Evolutionary conservation across 2,113 vertebrate species (phyloP).

Genomic region (Chamaea fasciata): DNA sequence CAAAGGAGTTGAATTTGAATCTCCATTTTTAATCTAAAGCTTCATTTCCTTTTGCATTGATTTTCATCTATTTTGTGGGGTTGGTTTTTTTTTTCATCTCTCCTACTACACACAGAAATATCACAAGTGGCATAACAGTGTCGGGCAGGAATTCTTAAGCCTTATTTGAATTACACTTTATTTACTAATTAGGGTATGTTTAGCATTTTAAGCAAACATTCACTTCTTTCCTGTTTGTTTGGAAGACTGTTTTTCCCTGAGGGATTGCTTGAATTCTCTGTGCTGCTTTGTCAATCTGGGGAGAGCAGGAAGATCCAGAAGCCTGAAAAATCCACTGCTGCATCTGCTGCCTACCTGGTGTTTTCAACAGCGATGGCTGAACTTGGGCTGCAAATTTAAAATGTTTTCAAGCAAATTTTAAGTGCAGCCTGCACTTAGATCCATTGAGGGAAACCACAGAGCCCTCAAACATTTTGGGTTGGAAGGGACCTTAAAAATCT

Average conservation of each 20-base stretch:
- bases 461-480: not conserved
- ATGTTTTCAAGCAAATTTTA: not conserved
- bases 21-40: not conserved
- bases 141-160: not conserved
- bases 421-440: not conserved
- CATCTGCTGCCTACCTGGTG: not conserved
- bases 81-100: not conserved
- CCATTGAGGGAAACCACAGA: not conserved
- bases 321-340: not conserved
- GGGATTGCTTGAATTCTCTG: not conserved
- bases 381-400: not conserved
- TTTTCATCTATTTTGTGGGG: not conserved
- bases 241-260: not conserved
- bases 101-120: not conserved
- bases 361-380: accelerated
- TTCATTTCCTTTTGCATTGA: not conserved
- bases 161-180: not conserved
- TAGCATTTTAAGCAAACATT: not conserved
- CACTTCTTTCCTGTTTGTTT: not conserved
- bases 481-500: not conserved
- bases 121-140: not conserved
- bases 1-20: not conserved
- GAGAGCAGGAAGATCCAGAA: not conserved
- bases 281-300: not conserved
- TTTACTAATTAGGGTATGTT: conserved; percentile 5